A percentile compares a stretch with the other conserved stretches of the same genome.
Conservation (phyloP, 2,888 invertebrate species). For the Acrocyrtus sp. region DNA sequence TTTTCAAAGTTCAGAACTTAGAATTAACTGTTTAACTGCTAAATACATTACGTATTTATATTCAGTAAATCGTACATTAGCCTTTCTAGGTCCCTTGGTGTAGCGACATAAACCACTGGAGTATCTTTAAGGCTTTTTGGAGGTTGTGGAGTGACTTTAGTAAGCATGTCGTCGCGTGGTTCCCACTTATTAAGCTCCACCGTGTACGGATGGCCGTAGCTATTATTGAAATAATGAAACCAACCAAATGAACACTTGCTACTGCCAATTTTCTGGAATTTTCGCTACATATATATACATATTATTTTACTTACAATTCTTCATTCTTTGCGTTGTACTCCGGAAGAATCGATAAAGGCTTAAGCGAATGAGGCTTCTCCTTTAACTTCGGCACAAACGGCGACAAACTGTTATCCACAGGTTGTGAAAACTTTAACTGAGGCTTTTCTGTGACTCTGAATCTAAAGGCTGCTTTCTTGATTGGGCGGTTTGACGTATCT, state of each 20-base stretch:
- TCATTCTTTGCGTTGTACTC: slow-evolving; percentile 69
- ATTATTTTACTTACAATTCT: slow-evolving; percentile 61
- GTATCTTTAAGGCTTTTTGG: slow-evolving; percentile 73
- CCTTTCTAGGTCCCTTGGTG: slow-evolving; percentile 72
- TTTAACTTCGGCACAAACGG: slow-evolving; percentile 87
- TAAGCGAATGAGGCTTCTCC: slow-evolving; percentile 88
- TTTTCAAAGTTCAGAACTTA: too few relatives aligned
- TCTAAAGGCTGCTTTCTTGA: slow-evolving; percentile 52
- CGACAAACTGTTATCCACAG: slow-evolving; percentile 78
- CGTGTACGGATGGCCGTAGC: slow-evolving; percentile 87
- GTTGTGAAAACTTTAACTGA: slow-evolving; percentile 84
- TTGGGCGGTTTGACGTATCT: slow-evolving; percentile 49
- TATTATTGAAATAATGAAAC: not conserved
- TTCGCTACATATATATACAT: too few relatives aligned
- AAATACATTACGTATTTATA: too few relatives aligned
- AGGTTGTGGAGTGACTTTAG: slow-evolving; percentile 67
- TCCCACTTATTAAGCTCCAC: slow-evolving; percentile 81
- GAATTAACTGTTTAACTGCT: too few relatives aligned
- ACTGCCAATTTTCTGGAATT: too few relatives aligned
- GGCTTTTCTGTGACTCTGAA: slow-evolving; percentile 71
- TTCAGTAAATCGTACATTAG: slow-evolving; percentile 74
- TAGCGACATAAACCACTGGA: slow-evolving; percentile 76
- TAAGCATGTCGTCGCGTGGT: slow-evolving; percentile 68
- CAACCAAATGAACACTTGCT: not conserved
- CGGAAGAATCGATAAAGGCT: slow-evolving; percentile 79